phyloP scores from a whole-genome alignment of 2,888 invertebrate species.

The Lapara coniferarum region DNA sequence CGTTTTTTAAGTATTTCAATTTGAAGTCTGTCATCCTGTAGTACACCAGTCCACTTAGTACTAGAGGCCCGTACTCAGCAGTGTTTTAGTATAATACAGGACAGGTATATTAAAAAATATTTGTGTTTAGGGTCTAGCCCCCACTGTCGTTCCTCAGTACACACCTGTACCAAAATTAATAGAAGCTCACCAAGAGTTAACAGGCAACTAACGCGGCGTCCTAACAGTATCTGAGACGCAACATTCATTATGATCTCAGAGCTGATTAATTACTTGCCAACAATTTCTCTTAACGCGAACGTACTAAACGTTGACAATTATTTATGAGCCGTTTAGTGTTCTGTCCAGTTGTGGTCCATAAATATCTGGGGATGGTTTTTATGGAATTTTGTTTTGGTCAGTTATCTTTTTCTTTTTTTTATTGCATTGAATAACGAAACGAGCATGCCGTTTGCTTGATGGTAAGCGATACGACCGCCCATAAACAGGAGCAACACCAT shows the following conservation, averaged over 20 bases:
- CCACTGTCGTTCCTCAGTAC: not conserved
- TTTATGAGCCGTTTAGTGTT: slow-evolving; percentile 14
- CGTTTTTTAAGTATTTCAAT: too few relatives aligned
- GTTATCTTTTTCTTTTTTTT: too few relatives aligned
- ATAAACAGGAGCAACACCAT: too few relatives aligned
- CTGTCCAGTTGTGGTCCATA: slow-evolving; percentile 4
- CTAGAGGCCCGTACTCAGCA: too few relatives aligned
- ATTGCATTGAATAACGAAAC: too few relatives aligned
- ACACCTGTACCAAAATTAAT: slow-evolving; percentile 16
- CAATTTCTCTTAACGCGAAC: slow-evolving; percentile 18
- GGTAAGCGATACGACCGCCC: too few relatives aligned
- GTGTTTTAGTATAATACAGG: too few relatives aligned
- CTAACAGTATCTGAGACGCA: slow-evolving; percentile 26
- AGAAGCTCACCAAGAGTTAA: slow-evolving; percentile 20
- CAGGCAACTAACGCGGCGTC: slow-evolving; percentile 11
- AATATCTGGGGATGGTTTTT: not conserved
- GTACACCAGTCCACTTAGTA: too few relatives aligned
- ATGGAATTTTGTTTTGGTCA: not conserved
- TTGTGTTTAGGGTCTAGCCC: not conserved
- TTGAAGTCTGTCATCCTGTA: too few relatives aligned
- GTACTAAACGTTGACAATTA: slow-evolving; percentile 20
- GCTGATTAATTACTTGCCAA: slow-evolving; percentile 29
- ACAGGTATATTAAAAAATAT: too few relatives aligned
- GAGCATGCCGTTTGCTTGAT: too few relatives aligned
- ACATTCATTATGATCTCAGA: slow-evolving; percentile 26